Percentiles rank a stretch among this genome's conserved stretches.
Evolutionary conservation across 2,888 invertebrate species (phyloP).

Genomic region (Kuschelorhynchus macadamiae): DNA sequence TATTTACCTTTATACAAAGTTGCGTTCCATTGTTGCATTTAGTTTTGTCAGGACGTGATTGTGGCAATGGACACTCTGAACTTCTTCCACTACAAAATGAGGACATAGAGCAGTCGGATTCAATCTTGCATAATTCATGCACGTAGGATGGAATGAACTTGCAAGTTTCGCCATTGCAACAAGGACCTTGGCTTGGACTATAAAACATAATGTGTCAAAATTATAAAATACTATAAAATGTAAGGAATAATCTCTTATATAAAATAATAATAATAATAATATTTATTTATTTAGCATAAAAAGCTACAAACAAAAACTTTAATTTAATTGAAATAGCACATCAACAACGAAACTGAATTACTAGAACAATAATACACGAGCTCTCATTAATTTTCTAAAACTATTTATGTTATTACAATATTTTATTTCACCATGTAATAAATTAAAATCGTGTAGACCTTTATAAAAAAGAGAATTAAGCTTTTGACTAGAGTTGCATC

Average conservation of each 20-base stretch:
- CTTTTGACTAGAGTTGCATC: too few relatives aligned
- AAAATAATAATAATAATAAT: too few relatives aligned
- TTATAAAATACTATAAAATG: slow-evolving; percentile 1
- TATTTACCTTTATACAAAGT: slow-evolving; percentile 79
- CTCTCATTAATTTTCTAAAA: too few relatives aligned
- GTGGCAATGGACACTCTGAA: slow-evolving; percentile 90
- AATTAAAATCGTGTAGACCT: too few relatives aligned
- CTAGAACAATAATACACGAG: too few relatives aligned
- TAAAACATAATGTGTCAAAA: slow-evolving; percentile 55
- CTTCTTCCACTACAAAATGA: slow-evolving; percentile 88
- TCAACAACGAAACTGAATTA: too few relatives aligned
- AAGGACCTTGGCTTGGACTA: slow-evolving; percentile 98
- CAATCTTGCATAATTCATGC: slow-evolving; percentile 83
- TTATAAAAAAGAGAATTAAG: too few relatives aligned
- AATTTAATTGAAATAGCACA: too few relatives aligned
- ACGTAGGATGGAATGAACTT: slow-evolving; percentile 78
- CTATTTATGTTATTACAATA: too few relatives aligned
- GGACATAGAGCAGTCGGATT: slow-evolving; percentile 91
- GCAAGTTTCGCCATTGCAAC: slow-evolving; percentile 87
- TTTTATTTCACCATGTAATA: too few relatives aligned
- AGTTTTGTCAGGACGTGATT: slow-evolving; percentile 89
- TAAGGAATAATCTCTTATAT: background rate
- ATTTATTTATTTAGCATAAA: too few relatives aligned
- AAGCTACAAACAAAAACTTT: too few relatives aligned
- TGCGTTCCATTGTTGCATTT: slow-evolving; percentile 94